These are phyloP conservation scores for Capromys pilorides DNA, from an alignment of 2,797 vertebrate species.

Conservation along the genomic window DNA sequence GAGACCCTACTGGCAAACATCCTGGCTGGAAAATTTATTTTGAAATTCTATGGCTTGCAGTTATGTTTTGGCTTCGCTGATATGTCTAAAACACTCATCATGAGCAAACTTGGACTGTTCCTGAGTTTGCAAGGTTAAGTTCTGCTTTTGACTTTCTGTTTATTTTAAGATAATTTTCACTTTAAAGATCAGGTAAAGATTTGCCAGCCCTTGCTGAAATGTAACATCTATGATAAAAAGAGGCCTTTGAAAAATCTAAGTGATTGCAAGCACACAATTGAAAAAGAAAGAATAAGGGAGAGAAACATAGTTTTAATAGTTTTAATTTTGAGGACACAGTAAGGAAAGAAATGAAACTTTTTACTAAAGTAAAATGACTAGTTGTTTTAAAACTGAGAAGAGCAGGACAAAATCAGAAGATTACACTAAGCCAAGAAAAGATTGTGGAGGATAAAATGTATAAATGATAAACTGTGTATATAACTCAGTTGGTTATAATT, in stretches of 20 bases:
- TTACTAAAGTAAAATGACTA: background rate
- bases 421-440: background rate
- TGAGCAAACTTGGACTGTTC: background rate
- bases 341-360: background rate
- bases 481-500: background rate
- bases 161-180: background rate
- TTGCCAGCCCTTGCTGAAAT: background rate
- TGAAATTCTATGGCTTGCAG: background rate
- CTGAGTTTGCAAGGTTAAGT: background rate
- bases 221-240: background rate
- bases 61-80: background rate
- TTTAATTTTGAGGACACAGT: background rate
- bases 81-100: background rate
- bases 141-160: background rate
- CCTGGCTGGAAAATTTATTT: background rate
- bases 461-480: background rate
- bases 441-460: background rate
- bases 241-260: background rate
- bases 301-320: background rate
- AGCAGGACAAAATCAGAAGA: background rate
- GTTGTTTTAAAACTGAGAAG: background rate
- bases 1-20: background rate
- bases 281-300: background rate
- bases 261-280: background rate
- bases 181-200: background rate